A percentile compares a stretch with the other conserved stretches of the same genome.
phyloP scores from a whole-genome alignment of 2,888 invertebrate genomes.

The Nemurella pictetii region DNA sequence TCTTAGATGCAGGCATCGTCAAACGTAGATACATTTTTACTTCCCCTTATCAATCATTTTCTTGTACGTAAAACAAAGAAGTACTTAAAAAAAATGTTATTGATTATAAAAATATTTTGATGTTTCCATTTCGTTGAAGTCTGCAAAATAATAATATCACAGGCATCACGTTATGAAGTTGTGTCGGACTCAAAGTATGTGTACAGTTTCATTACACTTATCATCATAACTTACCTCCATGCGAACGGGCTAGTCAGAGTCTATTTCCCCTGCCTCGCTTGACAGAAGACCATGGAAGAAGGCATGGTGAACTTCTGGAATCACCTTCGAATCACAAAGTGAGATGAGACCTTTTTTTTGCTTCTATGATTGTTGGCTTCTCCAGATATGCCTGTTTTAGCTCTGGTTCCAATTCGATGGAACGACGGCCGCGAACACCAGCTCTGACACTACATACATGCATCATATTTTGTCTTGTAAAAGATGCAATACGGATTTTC shows the following conservation, averaged over 20 bases:
- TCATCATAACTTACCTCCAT: constrained; percentile 1
- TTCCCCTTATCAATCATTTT: too few relatives aligned
- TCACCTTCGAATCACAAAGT: constrained; percentile 1
- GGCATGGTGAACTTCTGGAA: background rate
- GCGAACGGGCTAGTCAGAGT: background rate
- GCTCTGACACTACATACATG: too few relatives aligned
- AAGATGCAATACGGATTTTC: background rate
- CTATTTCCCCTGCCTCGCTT: background rate
- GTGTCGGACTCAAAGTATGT: too few relatives aligned
- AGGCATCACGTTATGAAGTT: too few relatives aligned
- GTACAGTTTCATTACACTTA: background rate
- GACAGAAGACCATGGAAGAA: background rate
- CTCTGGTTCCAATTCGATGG: background rate
- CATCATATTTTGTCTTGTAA: background rate
- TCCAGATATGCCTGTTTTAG: background rate
- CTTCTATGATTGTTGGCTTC: too few relatives aligned
- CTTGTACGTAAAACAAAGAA: too few relatives aligned
- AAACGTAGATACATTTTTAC: too few relatives aligned
- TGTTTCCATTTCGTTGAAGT: too few relatives aligned
- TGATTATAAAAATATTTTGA: too few relatives aligned
- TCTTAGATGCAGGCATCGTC: too few relatives aligned
- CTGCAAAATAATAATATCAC: too few relatives aligned
- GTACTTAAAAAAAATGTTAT: too few relatives aligned
- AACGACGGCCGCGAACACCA: background rate
- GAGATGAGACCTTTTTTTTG: background rate